Conservation (phyloP, 2,113 vertebrate genomes). For the Puntigrus tetrazona region DNA sequence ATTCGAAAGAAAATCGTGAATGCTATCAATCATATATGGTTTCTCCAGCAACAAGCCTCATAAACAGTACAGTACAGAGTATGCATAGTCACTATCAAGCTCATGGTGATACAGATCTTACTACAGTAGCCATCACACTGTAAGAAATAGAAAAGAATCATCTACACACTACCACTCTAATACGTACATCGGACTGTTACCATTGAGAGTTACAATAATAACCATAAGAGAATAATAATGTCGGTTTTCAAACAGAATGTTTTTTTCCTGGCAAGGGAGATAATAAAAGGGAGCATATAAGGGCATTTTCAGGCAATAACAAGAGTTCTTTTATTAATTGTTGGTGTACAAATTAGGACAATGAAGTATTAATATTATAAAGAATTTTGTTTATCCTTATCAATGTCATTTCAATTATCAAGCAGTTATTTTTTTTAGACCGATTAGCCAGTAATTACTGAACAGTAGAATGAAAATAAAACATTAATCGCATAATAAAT, state of each 20-base stretch:
- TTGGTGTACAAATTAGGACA: not conserved
- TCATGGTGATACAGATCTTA: constrained; percentile 62
- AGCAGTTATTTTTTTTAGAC: not conserved
- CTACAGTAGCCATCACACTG: constrained; percentile 63
- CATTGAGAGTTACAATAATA: constrained; percentile 57
- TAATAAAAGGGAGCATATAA: not conserved
- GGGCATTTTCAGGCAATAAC: constrained; percentile 17
- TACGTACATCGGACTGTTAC: constrained; percentile 60
- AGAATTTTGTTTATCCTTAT: not conserved
- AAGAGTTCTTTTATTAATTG: not conserved
- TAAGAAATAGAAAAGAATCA: constrained; percentile 57
- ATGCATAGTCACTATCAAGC: constrained; percentile 75
- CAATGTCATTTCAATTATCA: not conserved
- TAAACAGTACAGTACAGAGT: constrained; percentile 62
- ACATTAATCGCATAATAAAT: not conserved
- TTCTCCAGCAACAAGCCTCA: constrained; percentile 54
- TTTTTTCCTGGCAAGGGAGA: not conserved
- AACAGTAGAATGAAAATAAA: not conserved
- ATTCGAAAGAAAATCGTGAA: constrained; percentile 30
- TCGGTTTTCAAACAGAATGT: not conserved
- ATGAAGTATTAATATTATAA: not conserved
- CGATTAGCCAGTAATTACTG: not conserved
- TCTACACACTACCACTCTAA: constrained; percentile 61
- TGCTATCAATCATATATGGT: constrained; percentile 31
- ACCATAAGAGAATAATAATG: constrained; percentile 60